Evolutionary conservation across 2,797 vertebrate species (phyloP), one percentile per base, ranked within the genome.

Genomic region (Taeniopygia guttata): DNA sequence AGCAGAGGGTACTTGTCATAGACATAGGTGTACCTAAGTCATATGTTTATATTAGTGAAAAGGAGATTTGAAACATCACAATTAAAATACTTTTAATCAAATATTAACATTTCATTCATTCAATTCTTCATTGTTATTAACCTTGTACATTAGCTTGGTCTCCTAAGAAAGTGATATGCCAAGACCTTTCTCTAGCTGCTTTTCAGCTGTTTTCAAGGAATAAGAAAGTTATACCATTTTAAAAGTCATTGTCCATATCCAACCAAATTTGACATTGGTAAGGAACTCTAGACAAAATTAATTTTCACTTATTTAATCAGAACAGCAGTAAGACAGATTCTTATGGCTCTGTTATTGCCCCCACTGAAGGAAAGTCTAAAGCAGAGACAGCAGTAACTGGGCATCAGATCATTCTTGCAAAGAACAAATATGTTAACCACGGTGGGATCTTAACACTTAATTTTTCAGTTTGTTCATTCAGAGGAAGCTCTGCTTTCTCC

Each of bases 391-490:
- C 19, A 60, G 11, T 43, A 43, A 38, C 42, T 38, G 46, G 46
- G 36, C 22, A 40, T 46, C 22, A 52, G 16, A 45, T 21, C 11
- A 38, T 23, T 54, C 13, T 46, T 21, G 15, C 22, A 60, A 46
- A 69, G 34, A 79, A 16, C 8, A 34, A 80, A 16, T 30, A 40
- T 11, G 6, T 52, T 40, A 86, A 30, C 5, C 2, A 6, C 0
- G 0, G 5, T 7, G 22, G 8, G 17, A 40, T 19, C 46, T 58
- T n/a, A 56, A 26, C 0, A 1, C 7, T 14, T 18, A 16, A 42
- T 32, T 74, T 73, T 60, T 67, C 6, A 8, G 5, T 68, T 87
- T 46, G 16, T 16, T 55, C 43, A 64, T 75, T 55, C 48, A 89
- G 36, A 89, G 26, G 32, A 20, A 89, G 4, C 19, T 87, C 43